Base-by-base conservation (phyloP, 2,113 vertebrate genomes). In the Nycticryphes semicollaris region DNA sequence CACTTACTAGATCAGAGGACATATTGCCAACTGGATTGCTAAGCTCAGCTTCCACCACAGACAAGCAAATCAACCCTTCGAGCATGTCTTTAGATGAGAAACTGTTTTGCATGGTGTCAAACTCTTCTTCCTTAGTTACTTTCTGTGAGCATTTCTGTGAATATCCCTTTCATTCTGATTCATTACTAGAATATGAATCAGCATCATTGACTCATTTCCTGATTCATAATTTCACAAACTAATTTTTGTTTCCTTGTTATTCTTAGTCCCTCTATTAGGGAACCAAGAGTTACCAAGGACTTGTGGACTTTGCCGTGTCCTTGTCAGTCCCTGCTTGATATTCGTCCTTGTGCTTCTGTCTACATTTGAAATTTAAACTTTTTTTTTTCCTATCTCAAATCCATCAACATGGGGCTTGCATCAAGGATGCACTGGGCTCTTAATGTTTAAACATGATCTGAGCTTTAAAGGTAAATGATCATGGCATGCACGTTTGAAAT, bases 161-260 rank as follows among this genome's bases (percentile, higher is more conserved):
- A 39, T 73, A 82, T 75, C 81, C 84, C 66, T 84, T 89, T 56
- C 48, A 3, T 60, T 76, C 74, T 75, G 59, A 82, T 67, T 84
- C 86, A 69, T 91, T 84, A 53, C 39, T 48, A 28, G 74, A 79
- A 64, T 75, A 41, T 84, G 89, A 97, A 92, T 97, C 92, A 94
- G 82, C 67, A 85, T 45, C 67, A 85, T 45, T 91, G 91, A 94
- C 85, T 97, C 90, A 92, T 73, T 95, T 97, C 78, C 88, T 72
- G 70, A 78, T 68, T 89, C 66, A 68, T 76, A 62, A 91, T 84
- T 95, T 91, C 87, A 72, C 78, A 60, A 91, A 69, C 21, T 14
- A 41, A 1, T 68, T 75, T 80, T 77, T 74, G 16, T 2, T n/a
- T 19, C 47, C 10, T 31, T 81, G 30, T 92, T 92, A 47, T 68